Evolutionary conservation across 1,140 invertebrate genomes (phyloP), one percentile per base, ranked within the genome.

Genomic region (Dryas iulia): DNA sequence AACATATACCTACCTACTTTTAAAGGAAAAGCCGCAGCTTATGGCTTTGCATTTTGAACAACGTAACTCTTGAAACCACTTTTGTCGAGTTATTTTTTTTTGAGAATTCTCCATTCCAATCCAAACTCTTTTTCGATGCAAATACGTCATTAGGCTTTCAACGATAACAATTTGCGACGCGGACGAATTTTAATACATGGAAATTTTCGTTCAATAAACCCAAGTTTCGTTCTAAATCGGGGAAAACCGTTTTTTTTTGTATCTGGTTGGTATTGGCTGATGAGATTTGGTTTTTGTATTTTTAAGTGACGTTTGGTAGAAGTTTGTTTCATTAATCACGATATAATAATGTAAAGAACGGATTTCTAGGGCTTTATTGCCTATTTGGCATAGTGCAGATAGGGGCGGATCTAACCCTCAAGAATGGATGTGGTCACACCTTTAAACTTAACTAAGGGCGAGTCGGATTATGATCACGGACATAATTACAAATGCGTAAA

Each of bases 151-250:
- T 82, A 81, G 73, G 71, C 72, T 72, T 68, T 71, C 73, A 60
- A 70, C 78, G 75, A 82, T 79, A 81, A 79, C 78, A 79, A 84
- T 81, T 84, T 82, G 77, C 69, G 75, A 69, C 66, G 56, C 54
- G 63, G 73, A 72, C 69, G 80, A 81, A 82, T 82, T 77, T 84
- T 84, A 84, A 82, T 82, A 73, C 72, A 82, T 84, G 82, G 71
- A 79, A 82, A 84, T 84, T 73, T 74, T 60, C 64, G 59, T 66
- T 76, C 69, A 67, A 70, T 69, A 60, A 59, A 54, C n/a, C 23
- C 39, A 62, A 58, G 24, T 66, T 59, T 69, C 53, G 62, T 57
- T 65, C 23, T 53, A 26, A 56, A 56, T 28, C 23, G 18, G 39
- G 10, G 60, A 10, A 58, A 63, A 54, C 47, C 0, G 18, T 18